Conservation (phyloP, 2,797 vertebrate species). For the Gadopsis marmoratus region DNA sequence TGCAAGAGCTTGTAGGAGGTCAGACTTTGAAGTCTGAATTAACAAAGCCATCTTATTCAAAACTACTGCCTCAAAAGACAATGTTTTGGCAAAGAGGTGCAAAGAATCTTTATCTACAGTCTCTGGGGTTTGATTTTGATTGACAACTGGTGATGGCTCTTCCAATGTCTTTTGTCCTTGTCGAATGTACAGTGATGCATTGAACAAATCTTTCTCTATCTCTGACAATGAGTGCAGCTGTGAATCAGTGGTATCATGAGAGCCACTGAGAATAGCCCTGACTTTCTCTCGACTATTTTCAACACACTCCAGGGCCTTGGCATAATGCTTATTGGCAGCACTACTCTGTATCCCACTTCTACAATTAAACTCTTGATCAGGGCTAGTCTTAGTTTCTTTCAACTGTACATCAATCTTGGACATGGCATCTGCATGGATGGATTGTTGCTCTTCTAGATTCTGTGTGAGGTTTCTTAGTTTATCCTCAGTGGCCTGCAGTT, state of each 20-base stretch:
- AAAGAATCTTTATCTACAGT: constrained; percentile 78
- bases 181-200: constrained; percentile 79
- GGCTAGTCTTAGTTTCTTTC: constrained; percentile 69
- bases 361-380: constrained; percentile 67
- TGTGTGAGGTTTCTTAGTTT: constrained; percentile 92
- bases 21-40: constrained; percentile 87
- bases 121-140: constrained; percentile 58
- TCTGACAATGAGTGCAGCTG: constrained; percentile 80
- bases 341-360: constrained; percentile 75
- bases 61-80: constrained; percentile 91
- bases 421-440: constrained; percentile 80
- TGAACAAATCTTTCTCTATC: constrained; percentile 82
- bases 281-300: constrained; percentile 90
- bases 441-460: constrained; percentile 88
- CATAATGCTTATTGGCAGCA: constrained; percentile 83
- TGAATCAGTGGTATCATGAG: constrained; percentile 69
- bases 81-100: constrained; percentile 88
- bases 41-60: constrained; percentile 93
- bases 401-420: constrained; percentile 80
- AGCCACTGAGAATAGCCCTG: constrained; percentile 80
- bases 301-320: constrained; percentile 88
- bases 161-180: constrained; percentile 73
- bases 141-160: constrained; percentile 48
- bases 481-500: constrained; percentile 92
- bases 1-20: constrained; percentile 85